phyloP scores from a whole-genome alignment of 1,140 invertebrate genomes.

The Agrilus planipennis region DNA sequence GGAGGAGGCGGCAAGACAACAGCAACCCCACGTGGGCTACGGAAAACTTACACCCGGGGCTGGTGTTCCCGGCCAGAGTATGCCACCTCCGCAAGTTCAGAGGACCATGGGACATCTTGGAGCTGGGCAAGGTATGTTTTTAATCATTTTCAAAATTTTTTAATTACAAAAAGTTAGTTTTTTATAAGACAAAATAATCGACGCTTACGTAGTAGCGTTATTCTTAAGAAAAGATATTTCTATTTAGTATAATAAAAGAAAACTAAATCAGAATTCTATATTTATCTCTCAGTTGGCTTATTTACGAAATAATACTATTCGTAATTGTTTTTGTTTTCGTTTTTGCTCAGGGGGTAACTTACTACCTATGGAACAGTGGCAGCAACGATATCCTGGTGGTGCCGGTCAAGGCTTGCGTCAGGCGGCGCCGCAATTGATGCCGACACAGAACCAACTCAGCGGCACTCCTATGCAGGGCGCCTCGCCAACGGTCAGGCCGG shows the following conservation, averaged over 20 bases:
- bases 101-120: slow-evolving; percentile 34
- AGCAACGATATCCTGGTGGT: slow-evolving; percentile 39
- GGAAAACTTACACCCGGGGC: slow-evolving; percentile 57
- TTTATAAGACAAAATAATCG: too few relatives aligned
- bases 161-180: not conserved
- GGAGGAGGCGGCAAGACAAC: slow-evolving; percentile 78
- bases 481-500: slow-evolving; percentile 8
- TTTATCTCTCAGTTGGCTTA: too few relatives aligned
- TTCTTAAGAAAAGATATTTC: too few relatives aligned
- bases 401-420: slow-evolving; percentile 36
- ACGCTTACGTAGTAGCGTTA: too few relatives aligned
- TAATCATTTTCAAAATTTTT: not conserved
- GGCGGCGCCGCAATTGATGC: slow-evolving; percentile 20
- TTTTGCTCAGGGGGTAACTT: slow-evolving; percentile 34
- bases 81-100: slow-evolving; percentile 56
- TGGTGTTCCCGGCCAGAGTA: slow-evolving; percentile 42
- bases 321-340: too few relatives aligned
- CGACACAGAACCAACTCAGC: slow-evolving; percentile 19
- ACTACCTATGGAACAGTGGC: slow-evolving; percentile 58
- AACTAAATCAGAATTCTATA: too few relatives aligned
- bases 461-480: slow-evolving; percentile 22
- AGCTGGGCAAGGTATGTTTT: slow-evolving; percentile 25
- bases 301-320: too few relatives aligned
- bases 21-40: slow-evolving; percentile 56
- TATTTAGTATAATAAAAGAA: too few relatives aligned